These are phyloP conservation scores for Brachionus sp. DNA, from an alignment of 1,140 invertebrate genomes.

Conservation along the genomic window DNA sequence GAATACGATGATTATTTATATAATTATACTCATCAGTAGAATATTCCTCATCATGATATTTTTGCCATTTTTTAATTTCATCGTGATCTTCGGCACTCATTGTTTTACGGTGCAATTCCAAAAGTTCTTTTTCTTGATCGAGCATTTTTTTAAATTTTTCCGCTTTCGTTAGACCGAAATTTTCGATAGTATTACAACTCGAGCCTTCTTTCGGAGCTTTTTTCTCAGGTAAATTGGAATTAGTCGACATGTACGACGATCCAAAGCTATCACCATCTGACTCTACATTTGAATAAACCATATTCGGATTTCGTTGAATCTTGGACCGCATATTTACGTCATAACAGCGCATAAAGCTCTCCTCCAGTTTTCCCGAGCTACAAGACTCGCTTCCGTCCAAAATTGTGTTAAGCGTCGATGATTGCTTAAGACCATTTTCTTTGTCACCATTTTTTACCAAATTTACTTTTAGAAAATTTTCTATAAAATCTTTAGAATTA, in stretches of 20 bases:
- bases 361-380: slow-evolving; percentile 5
- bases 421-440: neutral
- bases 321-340: neutral
- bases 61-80: neutral
- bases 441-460: neutral
- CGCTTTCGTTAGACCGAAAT: slow-evolving; percentile 13
- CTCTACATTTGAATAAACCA: slow-evolving; percentile 37
- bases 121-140: slow-evolving; percentile 27
- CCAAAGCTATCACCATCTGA: neutral
- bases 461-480: slow-evolving; percentile 32
- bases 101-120: neutral
- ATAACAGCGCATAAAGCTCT: slow-evolving; percentile 36
- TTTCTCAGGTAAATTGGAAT: slow-evolving; percentile 16
- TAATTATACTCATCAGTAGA: slow-evolving; percentile 31
- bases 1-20: neutral
- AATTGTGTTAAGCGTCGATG: neutral
- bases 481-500: slow-evolving; percentile 26
- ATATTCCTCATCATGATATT: slow-evolving; percentile 17
- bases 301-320: neutral
- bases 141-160: slow-evolving; percentile 33
- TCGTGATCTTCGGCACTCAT: neutral
- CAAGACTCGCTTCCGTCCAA: neutral
- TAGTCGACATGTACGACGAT: slow-evolving; percentile 13
- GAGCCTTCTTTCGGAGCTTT: neutral
- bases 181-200: neutral